A percentile compares a stretch with the other conserved stretches of the same genome.
These are phyloP conservation scores for Castor canadensis DNA, from an alignment of 2,113 vertebrate genomes.

Conservation along the genomic window DNA sequence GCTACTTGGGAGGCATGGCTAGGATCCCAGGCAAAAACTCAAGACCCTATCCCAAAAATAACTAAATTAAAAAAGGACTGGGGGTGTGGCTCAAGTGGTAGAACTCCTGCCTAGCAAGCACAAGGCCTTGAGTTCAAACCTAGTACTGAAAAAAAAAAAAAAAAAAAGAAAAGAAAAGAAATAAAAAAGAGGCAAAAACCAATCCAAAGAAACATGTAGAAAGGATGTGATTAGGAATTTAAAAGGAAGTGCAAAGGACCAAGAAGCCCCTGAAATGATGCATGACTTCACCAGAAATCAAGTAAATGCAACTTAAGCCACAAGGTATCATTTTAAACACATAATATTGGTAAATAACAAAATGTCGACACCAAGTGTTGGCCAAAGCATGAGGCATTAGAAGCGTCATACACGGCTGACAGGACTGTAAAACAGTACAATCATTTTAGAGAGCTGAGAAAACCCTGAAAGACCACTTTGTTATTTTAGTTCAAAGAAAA, in stretches of 20 bases:
- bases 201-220: background rate
- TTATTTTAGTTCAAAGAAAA: background rate
- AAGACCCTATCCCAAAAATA: too few relatives aligned
- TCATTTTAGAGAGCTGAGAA: background rate
- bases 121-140: too few relatives aligned
- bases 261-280: background rate
- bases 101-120: too few relatives aligned
- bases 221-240: background rate
- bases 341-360: background rate
- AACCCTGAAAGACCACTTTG: background rate
- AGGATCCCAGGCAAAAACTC: too few relatives aligned
- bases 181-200: background rate
- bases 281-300: background rate
- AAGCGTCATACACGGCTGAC: too few relatives aligned
- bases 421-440: too few relatives aligned
- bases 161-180: too few relatives aligned
- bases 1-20: too few relatives aligned
- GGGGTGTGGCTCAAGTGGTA: too few relatives aligned
- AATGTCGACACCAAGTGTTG: background rate
- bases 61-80: too few relatives aligned
- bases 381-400: background rate
- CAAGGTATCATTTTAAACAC: background rate
- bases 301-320: background rate
- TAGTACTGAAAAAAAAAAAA: too few relatives aligned
- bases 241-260: background rate